Conservation (phyloP, 2,888 invertebrate species). For the Apocheima hispidaria region DNA sequence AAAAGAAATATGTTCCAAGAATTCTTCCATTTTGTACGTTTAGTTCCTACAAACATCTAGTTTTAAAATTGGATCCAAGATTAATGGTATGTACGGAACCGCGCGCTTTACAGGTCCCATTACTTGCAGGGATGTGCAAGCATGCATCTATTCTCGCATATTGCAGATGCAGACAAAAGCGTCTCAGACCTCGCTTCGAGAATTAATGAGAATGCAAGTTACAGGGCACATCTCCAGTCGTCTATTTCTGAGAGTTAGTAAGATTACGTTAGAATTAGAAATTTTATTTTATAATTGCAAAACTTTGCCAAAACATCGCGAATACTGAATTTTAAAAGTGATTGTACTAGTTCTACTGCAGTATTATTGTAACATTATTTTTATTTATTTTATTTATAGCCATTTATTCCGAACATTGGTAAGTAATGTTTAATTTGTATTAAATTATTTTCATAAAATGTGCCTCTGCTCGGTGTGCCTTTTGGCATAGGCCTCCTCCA, state of each 20-base stretch:
- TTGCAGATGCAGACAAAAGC: constrained; percentile 11
- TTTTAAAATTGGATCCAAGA: constrained; percentile 27
- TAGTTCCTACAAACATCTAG: constrained; percentile 1
- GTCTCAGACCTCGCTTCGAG: constrained; percentile 4
- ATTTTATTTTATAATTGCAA: background rate
- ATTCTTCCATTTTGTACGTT: background rate
- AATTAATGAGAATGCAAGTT: constrained; percentile 14
- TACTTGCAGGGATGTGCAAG: constrained; percentile 15
- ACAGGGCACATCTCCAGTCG: background rate
- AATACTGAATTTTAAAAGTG: background rate
- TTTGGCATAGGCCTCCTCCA: too few species aligned
- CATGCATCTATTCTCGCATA: constrained; percentile 22
- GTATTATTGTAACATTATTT: background rate
- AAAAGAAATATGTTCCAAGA: background rate
- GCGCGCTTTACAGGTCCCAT: background rate
- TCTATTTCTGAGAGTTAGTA: background rate
- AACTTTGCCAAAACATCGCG: background rate
- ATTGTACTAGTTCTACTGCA: background rate
- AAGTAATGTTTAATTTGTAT: too few species aligned
- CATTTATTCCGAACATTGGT: too few species aligned
- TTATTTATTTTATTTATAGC: too few species aligned
- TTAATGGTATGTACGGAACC: constrained; percentile 12
- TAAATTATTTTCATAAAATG: too few species aligned
- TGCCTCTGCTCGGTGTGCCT: too few species aligned
- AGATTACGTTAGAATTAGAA: background rate